Percentiles rank a stretch among this genome's conserved stretches.
Conservation (phyloP, 2,888 invertebrate species). For the Agrypnus murinus region DNA sequence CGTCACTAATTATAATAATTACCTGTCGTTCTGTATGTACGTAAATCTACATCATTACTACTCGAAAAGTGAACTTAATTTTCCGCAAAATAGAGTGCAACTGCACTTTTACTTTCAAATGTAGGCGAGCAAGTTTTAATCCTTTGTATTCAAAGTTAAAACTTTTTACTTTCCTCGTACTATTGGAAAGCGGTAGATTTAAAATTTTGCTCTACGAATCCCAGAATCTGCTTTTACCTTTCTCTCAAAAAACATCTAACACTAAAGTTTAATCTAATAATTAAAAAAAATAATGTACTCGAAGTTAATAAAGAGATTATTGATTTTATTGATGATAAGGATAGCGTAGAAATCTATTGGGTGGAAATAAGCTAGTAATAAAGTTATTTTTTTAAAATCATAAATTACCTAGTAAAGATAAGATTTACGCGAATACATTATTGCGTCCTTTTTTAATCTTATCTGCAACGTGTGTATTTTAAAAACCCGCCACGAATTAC, state of each 20-base stretch:
- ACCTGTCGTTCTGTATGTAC: conserved; percentile 35
- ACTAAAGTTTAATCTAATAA: no score
- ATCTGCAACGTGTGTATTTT: conserved; percentile 26
- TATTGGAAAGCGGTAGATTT: conserved; percentile 57
- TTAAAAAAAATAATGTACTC: no score
- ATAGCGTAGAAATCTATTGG: no score
- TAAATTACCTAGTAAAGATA: conserved; percentile 4
- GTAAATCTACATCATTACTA: conserved; percentile 39
- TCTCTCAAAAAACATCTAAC: conserved; percentile 39
- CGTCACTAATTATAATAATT: conserved; percentile 35
- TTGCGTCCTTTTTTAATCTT: conserved; percentile 19
- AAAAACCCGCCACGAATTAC: conserved; percentile 43
- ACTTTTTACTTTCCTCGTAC: conserved; percentile 64
- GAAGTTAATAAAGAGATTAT: background rate
- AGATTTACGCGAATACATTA: background rate
- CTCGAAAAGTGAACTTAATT: conserved; percentile 35
- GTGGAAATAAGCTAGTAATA: background rate
- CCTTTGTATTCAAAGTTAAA: conserved; percentile 66
- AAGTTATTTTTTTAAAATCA: background rate
- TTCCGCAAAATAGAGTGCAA: conserved; percentile 40
- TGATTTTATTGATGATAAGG: background rate
- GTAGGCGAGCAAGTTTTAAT: conserved; percentile 68
- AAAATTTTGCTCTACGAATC: conserved; percentile 53
- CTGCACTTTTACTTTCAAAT: conserved; percentile 69
- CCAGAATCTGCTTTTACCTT: conserved; percentile 47